Evolutionary conservation across 2,113 vertebrate species (phyloP), one percentile per base, ranked within the genome.

Genomic region (Brachirus orientalis): DNA sequence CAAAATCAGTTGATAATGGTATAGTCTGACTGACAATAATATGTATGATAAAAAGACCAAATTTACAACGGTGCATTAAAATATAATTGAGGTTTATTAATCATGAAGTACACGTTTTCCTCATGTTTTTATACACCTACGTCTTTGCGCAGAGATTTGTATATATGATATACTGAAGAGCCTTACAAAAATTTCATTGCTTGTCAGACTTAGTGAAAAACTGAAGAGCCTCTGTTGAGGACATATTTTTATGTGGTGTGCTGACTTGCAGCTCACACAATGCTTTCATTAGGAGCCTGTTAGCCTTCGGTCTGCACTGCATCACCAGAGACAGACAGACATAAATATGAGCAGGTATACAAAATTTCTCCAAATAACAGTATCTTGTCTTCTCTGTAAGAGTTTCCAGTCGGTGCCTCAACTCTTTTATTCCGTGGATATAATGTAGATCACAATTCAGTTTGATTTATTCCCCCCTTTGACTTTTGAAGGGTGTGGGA

Each of bases 241-340:
- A 61, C 51, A 45, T 20, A 44, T 43, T 66, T 61, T 45, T 35
- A 20, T 38, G 58, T 14, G 17, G 11, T 51, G 9, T 74, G 43
- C 56, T 61, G 80, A 77, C 63, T 48, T 47, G 67, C 55, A 61
- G 64, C 57, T 62, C 61, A 41, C 19, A 50, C 36, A 6, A 10
- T 40, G 41, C 71, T 76, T 83, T 81, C 69, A 79, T 81, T 75
- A 81, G 57, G 56, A 64, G 46, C 74, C 61, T 52, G 71, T 78
- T 75, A 66, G 60, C 20, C 72, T 50, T 61, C 64, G 17, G 48
- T 41, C 44, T 33, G 67, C 56, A 67, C 68, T 80, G 61, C 72
- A 75, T 75, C 66, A 75, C 62, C 59, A 72, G 33, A 71, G 47
- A 60, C 10, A 58, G 56, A 69, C 36, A 16, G 63, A 41, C 53